Conservation (phyloP, 2,113 vertebrate species). For the Anolis sagrei region DNA sequence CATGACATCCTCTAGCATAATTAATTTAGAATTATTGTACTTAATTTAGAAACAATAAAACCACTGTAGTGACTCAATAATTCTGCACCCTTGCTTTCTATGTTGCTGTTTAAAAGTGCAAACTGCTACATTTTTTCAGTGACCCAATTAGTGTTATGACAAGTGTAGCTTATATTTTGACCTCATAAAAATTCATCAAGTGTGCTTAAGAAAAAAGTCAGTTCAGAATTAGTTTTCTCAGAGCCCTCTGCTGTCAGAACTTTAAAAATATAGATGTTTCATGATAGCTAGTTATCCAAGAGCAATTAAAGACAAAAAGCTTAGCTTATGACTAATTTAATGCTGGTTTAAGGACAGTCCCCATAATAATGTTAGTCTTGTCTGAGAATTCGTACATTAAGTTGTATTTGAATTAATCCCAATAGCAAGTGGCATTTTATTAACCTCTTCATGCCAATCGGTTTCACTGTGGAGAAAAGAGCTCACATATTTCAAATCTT, state of each 20-base stretch:
- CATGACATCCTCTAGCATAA: background rate
- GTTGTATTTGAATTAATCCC: too few relatives aligned
- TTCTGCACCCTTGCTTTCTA: background rate
- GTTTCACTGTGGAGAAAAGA: background rate
- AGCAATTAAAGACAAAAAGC: background rate
- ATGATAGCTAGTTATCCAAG: background rate
- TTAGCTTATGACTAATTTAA: background rate
- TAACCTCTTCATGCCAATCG: background rate
- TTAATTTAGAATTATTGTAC: background rate
- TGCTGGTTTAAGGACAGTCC: background rate
- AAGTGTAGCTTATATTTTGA: background rate
- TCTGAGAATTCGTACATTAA: background rate
- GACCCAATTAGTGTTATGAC: background rate
- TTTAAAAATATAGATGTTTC: background rate
- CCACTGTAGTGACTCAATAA: background rate
- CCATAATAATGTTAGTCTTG: background rate
- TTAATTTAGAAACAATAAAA: background rate
- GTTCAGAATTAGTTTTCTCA: background rate
- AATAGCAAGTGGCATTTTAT: too few relatives aligned
- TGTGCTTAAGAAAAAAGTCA: constrained; percentile 15
- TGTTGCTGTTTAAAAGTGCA: background rate
- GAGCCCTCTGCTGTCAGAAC: background rate
- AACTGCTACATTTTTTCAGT: background rate
- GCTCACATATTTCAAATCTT: background rate
- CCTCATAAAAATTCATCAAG: background rate